Evolutionary conservation across 37 sponge, comb jelly and placozoan species (phyloP).

Genomic region (Dysidea cf. avara): DNA sequence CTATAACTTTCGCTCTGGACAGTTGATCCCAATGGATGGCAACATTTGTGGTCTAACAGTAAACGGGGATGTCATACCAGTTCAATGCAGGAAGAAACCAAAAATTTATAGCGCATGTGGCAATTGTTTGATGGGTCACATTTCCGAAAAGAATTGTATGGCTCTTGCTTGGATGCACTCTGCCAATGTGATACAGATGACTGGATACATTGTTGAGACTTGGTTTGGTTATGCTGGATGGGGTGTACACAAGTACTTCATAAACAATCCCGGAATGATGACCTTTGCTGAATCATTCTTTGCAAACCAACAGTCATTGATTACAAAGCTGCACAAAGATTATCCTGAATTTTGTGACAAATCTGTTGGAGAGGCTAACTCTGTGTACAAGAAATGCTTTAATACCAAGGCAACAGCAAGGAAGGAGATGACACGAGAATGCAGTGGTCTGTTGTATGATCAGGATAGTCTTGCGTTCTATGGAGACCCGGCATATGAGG

Average conservation of each 20-base stretch:
- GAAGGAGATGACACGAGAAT: conserved; percentile 5
- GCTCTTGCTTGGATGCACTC: conserved; percentile 78
- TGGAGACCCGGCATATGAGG: conserved; percentile 73
- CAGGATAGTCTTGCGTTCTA: conserved; percentile 62
- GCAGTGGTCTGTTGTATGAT: conserved; percentile 52
- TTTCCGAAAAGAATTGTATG: conserved; percentile 47
- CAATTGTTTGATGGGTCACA: conserved; percentile 59
- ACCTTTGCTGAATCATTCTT: conserved; percentile 65
- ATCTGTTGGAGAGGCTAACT: background rate
- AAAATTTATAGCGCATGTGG: conserved; percentile 70
- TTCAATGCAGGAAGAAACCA: conserved; percentile 15
- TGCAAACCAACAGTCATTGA: conserved; percentile 72
- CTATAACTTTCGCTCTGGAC: conserved; percentile 38
- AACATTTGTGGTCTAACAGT: conserved; percentile 22
- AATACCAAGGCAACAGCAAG: background rate
- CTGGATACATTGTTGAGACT: conserved; percentile 54
- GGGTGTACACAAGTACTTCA: conserved; percentile 71
- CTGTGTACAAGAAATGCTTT: conserved; percentile 21
- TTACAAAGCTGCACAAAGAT: conserved; percentile 18
- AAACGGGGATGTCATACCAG: conserved; percentile 3
- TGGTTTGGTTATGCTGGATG: conserved; percentile 78
- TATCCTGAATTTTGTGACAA: background rate
- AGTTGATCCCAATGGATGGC: conserved; percentile 29
- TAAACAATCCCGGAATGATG: conserved; percentile 49
- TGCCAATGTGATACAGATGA: conserved; percentile 70